Evolutionary conservation across 2,113 vertebrate species (phyloP), one percentile per base, ranked within the genome.

Genomic region (Loxodonta africana): DNA sequence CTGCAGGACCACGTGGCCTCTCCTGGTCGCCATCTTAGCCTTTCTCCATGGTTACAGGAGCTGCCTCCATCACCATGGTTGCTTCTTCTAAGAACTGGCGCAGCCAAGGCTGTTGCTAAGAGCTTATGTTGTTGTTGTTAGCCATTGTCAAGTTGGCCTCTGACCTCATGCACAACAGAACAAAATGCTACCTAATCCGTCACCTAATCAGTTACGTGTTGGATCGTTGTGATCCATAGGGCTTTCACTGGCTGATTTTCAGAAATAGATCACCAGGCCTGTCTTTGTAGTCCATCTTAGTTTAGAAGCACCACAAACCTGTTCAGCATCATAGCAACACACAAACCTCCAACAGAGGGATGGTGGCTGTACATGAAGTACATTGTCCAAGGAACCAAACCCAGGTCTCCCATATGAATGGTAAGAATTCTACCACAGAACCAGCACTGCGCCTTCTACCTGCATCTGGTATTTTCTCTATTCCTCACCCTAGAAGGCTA

Each of bases 11-110:
- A 8, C 8, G 1, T 3, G 48, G 62, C 17, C 21, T 44, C 26
- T 71, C 48, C 18, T 0, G 0, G 28, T 20, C 5, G 0, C 30
- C 37, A 18, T 81, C 74, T n/a, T 25, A 9, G 18, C 37, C 21
- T 30, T 28, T 57, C 44, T 17, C 11, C 6, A 15, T 4, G 0
- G 5, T 33, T 37, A 48, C 12, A 25, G 7, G 17, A 48, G 21
- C 69, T 37, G 20, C 18, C 26, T 82, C 26, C 63, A 15, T 33
- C 44, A 26, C 41, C 30, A 2, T 6, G 57, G 5, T 28, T 20
- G 8, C 53, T 74, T 41, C 41, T 73, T 73, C 41, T 25, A 48
- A 26, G 41, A n/a, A 28, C 3, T 9, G 20, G 37, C 33, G 23
- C 12, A 57, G 30, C 7, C 2, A 5, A 6, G 5, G 8, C 53